Evolutionary conservation across 2,113 vertebrate species (phyloP).

Genomic region (Tetraodon nigroviridis): DNA sequence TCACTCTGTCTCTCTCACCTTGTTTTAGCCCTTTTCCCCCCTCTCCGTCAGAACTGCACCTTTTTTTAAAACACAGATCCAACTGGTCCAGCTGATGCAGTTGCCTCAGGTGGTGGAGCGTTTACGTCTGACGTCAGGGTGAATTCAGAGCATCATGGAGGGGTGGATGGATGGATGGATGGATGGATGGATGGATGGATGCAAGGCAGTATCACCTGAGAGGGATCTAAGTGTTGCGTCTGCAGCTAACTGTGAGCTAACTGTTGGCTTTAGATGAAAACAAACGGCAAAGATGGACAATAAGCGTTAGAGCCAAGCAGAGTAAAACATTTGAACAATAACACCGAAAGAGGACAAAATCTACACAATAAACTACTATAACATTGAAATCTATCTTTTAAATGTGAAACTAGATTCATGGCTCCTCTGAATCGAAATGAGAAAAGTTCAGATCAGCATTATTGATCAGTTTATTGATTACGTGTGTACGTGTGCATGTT

Average conservation of each 20-base stretch:
- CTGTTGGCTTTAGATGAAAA: too few species aligned
- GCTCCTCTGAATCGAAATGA: too few species aligned
- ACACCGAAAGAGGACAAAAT: too few species aligned
- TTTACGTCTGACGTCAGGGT: slow-evolving; percentile 54
- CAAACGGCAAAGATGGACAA: too few species aligned
- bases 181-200: too few species aligned
- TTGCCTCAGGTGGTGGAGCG: slow-evolving; percentile 31
- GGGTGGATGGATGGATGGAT: too few species aligned
- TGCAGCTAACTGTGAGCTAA: slow-evolving; percentile 3
- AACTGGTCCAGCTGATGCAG: slow-evolving; percentile 16
- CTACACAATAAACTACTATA: too few species aligned
- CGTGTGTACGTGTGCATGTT: neutral
- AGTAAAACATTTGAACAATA: too few species aligned
- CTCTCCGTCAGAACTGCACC: slow-evolving; percentile 20
- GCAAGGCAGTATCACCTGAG: slow-evolving; percentile 20
- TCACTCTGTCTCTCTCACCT: neutral
- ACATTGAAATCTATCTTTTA: too few species aligned
- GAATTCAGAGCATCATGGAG: slow-evolving; percentile 38
- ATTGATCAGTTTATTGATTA: neutral
- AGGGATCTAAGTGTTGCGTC: slow-evolving; percentile 6
- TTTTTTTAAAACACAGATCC: slow-evolving; percentile 9
- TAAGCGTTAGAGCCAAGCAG: too few species aligned
- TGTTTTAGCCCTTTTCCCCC: neutral
- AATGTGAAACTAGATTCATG: too few species aligned
- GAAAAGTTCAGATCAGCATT: neutral